Evolutionary conservation across 2,797 vertebrate genomes (phyloP), one percentile per base, ranked within the genome.

Genomic region (Pseudocheirus occidentalis): DNA sequence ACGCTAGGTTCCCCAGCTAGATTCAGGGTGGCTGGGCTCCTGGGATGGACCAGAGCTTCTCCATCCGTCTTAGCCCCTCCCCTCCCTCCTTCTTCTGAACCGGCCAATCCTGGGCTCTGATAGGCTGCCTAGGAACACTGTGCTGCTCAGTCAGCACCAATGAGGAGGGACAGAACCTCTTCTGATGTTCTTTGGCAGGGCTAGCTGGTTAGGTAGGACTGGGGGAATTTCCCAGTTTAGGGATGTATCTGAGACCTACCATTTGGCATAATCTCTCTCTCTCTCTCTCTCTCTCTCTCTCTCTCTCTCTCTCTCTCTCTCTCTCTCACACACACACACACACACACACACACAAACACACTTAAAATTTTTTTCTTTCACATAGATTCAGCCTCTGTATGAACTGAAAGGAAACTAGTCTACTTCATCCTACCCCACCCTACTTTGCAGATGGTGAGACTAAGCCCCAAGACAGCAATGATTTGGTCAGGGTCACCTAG

Each of bases 1-100:
- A 0, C 0, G 1, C 9, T 14, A 2, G 62, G 5, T 46, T 59
- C 1, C 34, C 2, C 0, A 7, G 21, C 54, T 90, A 28, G 24
- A 11, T 27, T 2, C 24, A 40, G 90, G 55, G 90, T 5, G 40
- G 29, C 3, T n/a, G 34, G 3, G 56, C 90, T 31, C 92, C 27
- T 0, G 13, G 58, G 31, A 24, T n/a, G 59, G 31, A 31, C 40
- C 31, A 18, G 46, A 29, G 28, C 6, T 2, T 7, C 58, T 46
- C 5, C 52, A 28, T 40, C 4, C 28, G 3, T 31, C 3, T 90
- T 6, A 59, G 54, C 21, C 27, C 31, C 1, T 13, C 90, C 54
- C 50, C 50, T 46, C 24, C 50, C 40, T 87, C 24, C 40, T 73
- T 62, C 59, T 62, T 87, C 40, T 87, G 40, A 21, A 50, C 73